Base-by-base conservation (phyloP, 2,888 invertebrate genomes). In the Proisotoma minuta region DNA sequence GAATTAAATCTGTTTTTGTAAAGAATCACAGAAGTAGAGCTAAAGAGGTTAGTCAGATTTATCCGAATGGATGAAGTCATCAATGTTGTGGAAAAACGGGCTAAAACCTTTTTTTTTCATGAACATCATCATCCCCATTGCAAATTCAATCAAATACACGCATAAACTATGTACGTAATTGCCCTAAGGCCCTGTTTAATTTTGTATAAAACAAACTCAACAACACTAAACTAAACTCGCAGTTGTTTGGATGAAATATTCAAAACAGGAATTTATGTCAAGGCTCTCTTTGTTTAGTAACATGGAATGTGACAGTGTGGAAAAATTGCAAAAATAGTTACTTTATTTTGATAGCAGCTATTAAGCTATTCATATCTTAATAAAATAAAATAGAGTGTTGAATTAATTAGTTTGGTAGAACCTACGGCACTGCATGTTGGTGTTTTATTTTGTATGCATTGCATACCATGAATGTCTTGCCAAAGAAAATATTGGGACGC, bases 401-500 rank as follows among this genome's bases (percentile, higher is more conserved):
- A n/a, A n/a, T n/a, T n/a, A n/a, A n/a, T n/a, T n/a, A n/a, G n/a
- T n/a, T n/a, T n/a, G n/a, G n/a, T n/a, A n/a, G n/a, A n/a, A n/a
- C n/a, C n/a, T n/a, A n/a, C n/a, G n/a, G n/a, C n/a, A n/a, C n/a
- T n/a, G n/a, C n/a, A n/a, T n/a, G n/a, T n/a, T n/a, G n/a, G 15
- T 15, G 15, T 34, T 18, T n/a, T 5, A 18, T 12, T 56, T 26
- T 47, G 47, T 56, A 56, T 56, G 43, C 43, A 56, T 26, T 22
- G 23, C 27, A 47, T 56, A 15, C 39, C 56, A 34, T 26, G 43
- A 40, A 27, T 56, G 24, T 24, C 54, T 39, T 39, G 54, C 54
- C 56, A 56, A 56, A 39, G 56, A 56, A 56, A 56, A 56, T 56
- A 56, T 56, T 56, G 56, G 47, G 34, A 34, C 34, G 15, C 34